phyloP scores from a whole-genome alignment of 2,113 vertebrate genomes.

The Ptychochromis oligacanthus region DNA sequence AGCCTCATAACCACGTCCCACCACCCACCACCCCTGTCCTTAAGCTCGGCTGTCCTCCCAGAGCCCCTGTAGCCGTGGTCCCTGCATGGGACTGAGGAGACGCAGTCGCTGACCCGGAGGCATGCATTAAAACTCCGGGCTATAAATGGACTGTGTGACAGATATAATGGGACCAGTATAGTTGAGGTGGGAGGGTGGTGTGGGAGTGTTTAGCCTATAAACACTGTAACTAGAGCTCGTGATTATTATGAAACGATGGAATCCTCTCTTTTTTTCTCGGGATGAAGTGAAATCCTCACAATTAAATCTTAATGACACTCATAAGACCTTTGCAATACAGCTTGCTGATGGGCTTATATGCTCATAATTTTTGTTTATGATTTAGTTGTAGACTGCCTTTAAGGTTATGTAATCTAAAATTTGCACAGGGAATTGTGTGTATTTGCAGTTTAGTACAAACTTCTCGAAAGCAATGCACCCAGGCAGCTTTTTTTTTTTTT shows the following conservation, averaged over 20 bases:
- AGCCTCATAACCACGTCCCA: slow-evolving; percentile 10
- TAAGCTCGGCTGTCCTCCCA: slow-evolving; percentile 1
- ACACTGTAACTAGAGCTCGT: background rate
- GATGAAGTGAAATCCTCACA: background rate
- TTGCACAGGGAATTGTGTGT: background rate
- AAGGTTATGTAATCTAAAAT: background rate
- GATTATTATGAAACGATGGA: background rate
- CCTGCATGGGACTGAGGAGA: background rate
- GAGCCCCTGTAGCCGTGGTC: background rate
- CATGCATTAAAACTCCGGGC: slow-evolving; percentile 13
- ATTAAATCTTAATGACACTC: background rate
- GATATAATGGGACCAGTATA: slow-evolving; percentile 6
- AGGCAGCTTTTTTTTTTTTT: background rate
- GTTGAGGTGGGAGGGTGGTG: background rate
- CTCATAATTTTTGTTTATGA: background rate
- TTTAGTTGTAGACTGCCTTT: background rate
- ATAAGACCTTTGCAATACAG: background rate
- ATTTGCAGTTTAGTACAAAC: slow-evolving; percentile 1
- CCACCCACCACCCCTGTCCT: slow-evolving; percentile 8
- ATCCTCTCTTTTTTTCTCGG: background rate
- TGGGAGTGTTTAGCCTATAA: background rate
- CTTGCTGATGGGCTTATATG: background rate
- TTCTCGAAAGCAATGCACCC: background rate
- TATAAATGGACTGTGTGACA: slow-evolving; percentile 13
- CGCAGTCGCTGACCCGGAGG: slow-evolving; percentile 9